These are phyloP conservation scores for Drosophila fungiperda DNA, from an alignment of 2,888 invertebrate genomes.

Conservation along the genomic window DNA sequence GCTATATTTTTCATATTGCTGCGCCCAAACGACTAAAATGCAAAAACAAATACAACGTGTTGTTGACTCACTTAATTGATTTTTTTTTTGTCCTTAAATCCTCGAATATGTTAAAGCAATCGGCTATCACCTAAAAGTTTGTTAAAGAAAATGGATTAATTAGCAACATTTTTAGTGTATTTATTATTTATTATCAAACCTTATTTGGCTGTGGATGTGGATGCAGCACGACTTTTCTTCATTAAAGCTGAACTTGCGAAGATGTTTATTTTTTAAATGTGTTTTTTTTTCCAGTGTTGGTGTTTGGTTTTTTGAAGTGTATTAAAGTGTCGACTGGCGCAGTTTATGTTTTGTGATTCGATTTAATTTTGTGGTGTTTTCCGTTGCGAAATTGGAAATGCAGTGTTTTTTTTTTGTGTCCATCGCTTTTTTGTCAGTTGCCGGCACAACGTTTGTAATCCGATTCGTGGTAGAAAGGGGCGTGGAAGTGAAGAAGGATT, in stretches of 20 bases:
- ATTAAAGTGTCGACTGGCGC: conserved; percentile 7
- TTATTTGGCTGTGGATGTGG: neutral
- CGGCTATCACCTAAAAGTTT: neutral
- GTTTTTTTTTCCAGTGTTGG: neutral
- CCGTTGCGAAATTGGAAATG: conserved; percentile 49
- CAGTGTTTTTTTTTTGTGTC: conserved; percentile 18
- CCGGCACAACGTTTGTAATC: conserved; percentile 57
- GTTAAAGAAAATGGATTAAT: neutral
- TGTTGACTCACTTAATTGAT: neutral
- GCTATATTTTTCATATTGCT: neutral
- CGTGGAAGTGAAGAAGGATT: conserved; percentile 18
- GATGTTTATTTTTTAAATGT: neutral
- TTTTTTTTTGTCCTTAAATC: neutral
- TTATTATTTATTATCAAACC: neutral
- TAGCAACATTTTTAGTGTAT: neutral
- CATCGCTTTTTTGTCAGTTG: conserved; percentile 23
- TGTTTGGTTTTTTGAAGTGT: no score
- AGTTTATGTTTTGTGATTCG: conserved; percentile 20
- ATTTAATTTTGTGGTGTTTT: conserved; percentile 45
- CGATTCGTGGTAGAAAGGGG: conserved; percentile 45
- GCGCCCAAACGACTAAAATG: neutral
- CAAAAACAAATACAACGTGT: neutral
- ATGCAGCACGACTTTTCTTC: neutral
- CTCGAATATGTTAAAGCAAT: neutral
- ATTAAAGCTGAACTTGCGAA: neutral